phyloP scores from a whole-genome alignment of 2,797 vertebrate species.

The Sardinella longiceps region DNA sequence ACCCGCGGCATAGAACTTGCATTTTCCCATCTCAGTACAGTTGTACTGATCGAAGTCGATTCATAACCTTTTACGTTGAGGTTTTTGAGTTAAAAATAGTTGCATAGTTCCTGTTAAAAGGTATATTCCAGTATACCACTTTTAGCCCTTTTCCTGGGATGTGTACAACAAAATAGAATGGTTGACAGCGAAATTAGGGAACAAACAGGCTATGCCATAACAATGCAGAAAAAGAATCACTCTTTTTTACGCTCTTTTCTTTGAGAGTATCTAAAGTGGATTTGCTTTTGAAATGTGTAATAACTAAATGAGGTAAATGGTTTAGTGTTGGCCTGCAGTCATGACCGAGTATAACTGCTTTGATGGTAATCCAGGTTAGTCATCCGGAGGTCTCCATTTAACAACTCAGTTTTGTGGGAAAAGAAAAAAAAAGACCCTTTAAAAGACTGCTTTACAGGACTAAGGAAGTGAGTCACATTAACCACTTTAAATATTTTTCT shows the following conservation, averaged over 20 bases:
- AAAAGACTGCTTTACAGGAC: neutral
- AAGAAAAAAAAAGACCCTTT: neutral
- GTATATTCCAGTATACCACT: no score
- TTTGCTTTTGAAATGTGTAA: neutral
- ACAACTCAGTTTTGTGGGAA: neutral
- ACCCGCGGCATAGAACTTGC: no score
- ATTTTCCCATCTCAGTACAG: no score
- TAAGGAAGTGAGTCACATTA: neutral
- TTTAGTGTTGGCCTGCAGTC: neutral
- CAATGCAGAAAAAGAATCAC: neutral
- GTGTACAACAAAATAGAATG: no score
- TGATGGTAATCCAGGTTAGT: neutral
- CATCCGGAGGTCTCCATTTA: neutral
- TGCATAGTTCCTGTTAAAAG: no score
- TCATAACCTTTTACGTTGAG: no score
- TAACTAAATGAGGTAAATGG: neutral
- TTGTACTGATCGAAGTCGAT: no score
- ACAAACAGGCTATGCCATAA: neutral
- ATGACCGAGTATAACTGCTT: neutral
- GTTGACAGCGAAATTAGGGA: no score
- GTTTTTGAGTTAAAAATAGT: no score
- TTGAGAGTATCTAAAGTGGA: neutral
- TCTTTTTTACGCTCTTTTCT: neutral
- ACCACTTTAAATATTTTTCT: neutral
- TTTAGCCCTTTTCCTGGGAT: no score